Percentiles rank a stretch among this genome's conserved stretches.
Evolutionary conservation across 2,888 invertebrate species (phyloP).

Genomic region (Cecidostiba fungosa): DNA sequence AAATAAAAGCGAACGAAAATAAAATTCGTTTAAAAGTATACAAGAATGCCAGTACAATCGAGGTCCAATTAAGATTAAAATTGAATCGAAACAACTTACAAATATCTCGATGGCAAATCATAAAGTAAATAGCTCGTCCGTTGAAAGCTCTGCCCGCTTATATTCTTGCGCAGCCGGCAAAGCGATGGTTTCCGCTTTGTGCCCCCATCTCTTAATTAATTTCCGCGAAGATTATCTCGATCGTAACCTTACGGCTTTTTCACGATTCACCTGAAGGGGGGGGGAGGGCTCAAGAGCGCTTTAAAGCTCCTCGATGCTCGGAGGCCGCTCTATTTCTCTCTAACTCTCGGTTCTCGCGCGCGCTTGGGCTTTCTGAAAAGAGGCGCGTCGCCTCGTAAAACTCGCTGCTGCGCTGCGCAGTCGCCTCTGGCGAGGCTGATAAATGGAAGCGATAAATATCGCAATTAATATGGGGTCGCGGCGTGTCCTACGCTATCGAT

Average conservation of each 20-base stretch:
- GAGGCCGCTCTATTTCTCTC: not conserved
- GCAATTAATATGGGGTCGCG: constrained; percentile 59
- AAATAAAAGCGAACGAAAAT: not conserved
- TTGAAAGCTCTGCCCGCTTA: not conserved
- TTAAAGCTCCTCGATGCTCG: constrained; percentile 8
- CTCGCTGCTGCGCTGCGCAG: constrained; percentile 10
- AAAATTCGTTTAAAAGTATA: not conserved
- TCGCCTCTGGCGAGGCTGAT: constrained; percentile 28
- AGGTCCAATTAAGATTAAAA: not conserved
- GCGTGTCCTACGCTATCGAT: constrained; percentile 26
- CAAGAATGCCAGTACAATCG: not conserved
- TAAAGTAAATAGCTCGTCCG: constrained; percentile 9
- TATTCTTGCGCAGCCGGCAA: not conserved
- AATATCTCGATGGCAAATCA: constrained; percentile 18
- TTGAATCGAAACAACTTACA: not conserved
- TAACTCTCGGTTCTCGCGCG: not conserved
- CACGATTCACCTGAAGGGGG: constrained; percentile 41
- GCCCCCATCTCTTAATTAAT: constrained; percentile 56
- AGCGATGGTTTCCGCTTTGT: constrained; percentile 13
- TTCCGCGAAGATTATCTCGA: constrained; percentile 52
- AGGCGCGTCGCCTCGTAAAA: constrained; percentile 43
- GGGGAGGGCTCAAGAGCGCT: not conserved
- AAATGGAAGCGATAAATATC: constrained; percentile 63
- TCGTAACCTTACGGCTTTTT: constrained; percentile 37
- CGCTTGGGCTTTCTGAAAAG: constrained; percentile 37